Base-by-base conservation (phyloP, 2,113 vertebrate genomes). In the Pelvicachromis taeniatus region DNA sequence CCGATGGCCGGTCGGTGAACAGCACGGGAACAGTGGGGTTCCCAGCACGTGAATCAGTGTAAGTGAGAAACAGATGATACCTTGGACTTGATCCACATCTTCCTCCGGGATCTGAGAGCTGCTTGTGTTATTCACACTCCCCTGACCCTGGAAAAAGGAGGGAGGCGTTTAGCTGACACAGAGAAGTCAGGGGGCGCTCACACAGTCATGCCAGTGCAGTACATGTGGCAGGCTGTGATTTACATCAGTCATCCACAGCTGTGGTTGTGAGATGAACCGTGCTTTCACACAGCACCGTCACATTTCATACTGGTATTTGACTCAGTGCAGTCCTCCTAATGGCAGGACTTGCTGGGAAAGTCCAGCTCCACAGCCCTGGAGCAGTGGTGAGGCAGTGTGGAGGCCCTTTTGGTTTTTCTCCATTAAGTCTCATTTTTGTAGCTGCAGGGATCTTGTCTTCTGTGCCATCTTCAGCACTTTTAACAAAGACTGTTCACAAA, bases 91-190 rank as follows among this genome's bases (percentile, higher is more conserved):
- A 14, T 82, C 79, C 61, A 48, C 52, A 12, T 45, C 13, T 75
- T 89, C 85, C 61, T 84, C 61, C 23, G 35, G 26, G 54, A 23
- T n/a, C 45, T 45, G 19, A 89, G 23, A 45, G 54, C 58, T 85
- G 77, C 77, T 80, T 0, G 13, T 29, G 58, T 40, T 55, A 59
- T 29, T 70, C 77, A 29, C 53, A 70, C 9, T 21, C 78, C 63
- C 48, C 42, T 68, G 80, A 55, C 8, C 82, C 86, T 91, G 88
- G n/a, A 87, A 86, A 90, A 63, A 91, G 82, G 85, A 90, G 77
- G 84, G 48, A 82, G 55, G 88, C 0, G 4, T 87, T 91, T 82
- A 89, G 87, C 73, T 52, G 61, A 85, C 40, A 87, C 21, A 35
- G 79, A 78, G 16, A 52, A 56, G 3, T 16, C 11, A 1, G 53